Base-by-base conservation (phyloP, 2,113 vertebrate species). In the Bubo bubo region DNA sequence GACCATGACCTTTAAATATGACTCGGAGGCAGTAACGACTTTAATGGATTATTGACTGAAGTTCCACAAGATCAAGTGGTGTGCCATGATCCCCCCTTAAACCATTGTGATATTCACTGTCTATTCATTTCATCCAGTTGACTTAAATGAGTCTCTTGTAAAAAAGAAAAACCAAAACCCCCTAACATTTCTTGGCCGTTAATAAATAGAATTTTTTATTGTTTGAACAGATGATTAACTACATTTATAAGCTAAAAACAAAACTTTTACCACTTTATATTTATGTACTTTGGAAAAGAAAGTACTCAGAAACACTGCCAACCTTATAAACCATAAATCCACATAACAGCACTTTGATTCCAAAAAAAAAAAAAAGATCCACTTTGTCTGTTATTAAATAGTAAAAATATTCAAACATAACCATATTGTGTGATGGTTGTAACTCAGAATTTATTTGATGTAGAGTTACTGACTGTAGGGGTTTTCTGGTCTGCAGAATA, bases 181-280 rank as follows among this genome's bases (percentile, higher is more conserved):
- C n/a, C 43, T 68, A 90, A 93, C 35, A 71, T 75, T 96, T 95
- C 77, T 92, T 97, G 81, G 93, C 75, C 27, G 88, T 76, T 93
- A 96, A 90, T 86, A 97, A 96, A 93, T 84, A 88, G 87, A 91
- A 43, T 20, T 95, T 95, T 94, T 95, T 84, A 81, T 95, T 96
- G 92, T 88, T 94, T 94, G 90, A 96, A 90, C 64, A 83, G 67
- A 94, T 97, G 93, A 93, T 95, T 97, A 97, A 83, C 83, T 91
- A 77, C 63, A 95, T 88, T 92, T 92, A 94, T 87, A 91, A 94
- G 26, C 83, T 95, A 95, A 95, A 96, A 49, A 18, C 86, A 96
- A 95, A 97, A 95, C 59, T 83, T 95, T 90, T 97, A 93, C 94
- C 81, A 97, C 81, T 92, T 95, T 50, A 79, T 86, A 90, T 96